These are phyloP conservation scores for Yponomeuta cagnagella DNA, from an alignment of 2,888 invertebrate genomes.

Conservation along the genomic window DNA sequence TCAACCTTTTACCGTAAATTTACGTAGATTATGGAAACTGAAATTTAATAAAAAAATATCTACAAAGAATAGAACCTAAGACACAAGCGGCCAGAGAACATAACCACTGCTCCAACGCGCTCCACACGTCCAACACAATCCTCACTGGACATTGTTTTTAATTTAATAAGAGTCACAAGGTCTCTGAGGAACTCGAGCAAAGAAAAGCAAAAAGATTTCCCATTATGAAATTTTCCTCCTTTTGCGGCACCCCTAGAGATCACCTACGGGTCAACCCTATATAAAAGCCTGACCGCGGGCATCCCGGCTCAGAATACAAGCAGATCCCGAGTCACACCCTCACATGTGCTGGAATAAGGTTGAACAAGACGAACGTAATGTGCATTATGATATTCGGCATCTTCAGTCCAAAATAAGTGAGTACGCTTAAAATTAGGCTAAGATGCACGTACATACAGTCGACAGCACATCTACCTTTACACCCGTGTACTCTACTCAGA, in stretches of 20 bases:
- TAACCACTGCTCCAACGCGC: conserved; percentile 26
- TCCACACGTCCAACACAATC: conserved; percentile 54
- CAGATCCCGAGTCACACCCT: not conserved
- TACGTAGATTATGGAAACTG: too few species aligned
- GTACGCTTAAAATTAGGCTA: not conserved
- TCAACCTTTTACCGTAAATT: too few species aligned
- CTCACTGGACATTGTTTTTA: conserved; percentile 56
- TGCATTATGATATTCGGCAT: conserved; percentile 4
- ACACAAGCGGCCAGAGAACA: not conserved
- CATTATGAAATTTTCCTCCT: conserved; percentile 37
- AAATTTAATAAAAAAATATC: too few species aligned
- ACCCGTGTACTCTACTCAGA: too few species aligned
- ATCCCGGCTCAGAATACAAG: conserved; percentile 29
- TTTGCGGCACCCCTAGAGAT: not conserved
- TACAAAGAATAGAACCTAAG: too few species aligned
- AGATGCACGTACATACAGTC: too few species aligned
- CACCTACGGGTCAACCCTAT: conserved; percentile 30
- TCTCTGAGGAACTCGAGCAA: conserved; percentile 32
- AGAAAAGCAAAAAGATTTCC: conserved; percentile 40
- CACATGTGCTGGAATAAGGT: not conserved
- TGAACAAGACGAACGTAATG: not conserved
- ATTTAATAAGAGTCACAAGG: conserved; percentile 63
- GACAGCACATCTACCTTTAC: too few species aligned
- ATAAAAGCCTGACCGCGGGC: conserved; percentile 43
- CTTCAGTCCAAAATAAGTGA: not conserved